Base-by-base conservation (phyloP, 2,888 invertebrate genomes). In the Dicyrtomina minuta region DNA sequence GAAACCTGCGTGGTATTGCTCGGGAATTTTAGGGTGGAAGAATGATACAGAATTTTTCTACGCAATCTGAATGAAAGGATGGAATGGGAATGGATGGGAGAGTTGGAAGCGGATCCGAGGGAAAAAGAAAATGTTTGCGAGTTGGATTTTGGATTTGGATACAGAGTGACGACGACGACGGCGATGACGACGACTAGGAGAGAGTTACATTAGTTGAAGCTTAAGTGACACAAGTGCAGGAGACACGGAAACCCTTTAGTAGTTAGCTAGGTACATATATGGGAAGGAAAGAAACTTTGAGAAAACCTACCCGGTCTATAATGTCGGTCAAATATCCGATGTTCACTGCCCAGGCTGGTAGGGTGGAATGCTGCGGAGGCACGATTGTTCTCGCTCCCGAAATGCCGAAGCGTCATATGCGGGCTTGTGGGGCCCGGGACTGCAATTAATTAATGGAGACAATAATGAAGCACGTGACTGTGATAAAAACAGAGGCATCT, bases 391-490 rank as follows among this genome's bases (percentile, higher is more conserved):
- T 72, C 70, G 17, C 53, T 64, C 15, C 66, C 65, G 49, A 70
- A 72, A 70, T 72, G 72, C 58, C 70, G 56, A 53, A 69, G 66
- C 53, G 62, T 61, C 69, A 72, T 49, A n/a, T n/a, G n/a, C 62
- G 72, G 72, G 43, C 70, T 70, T 39, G 72, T 22, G 15, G 72
- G 72, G 44, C 72, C 70, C 58, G 72, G 70, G 27, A 69, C 72
- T 72, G 67, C 33, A 66, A 64, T 61, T 62, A 70, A 70, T 66
- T 66, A 61, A 60, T 58, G n/a, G 26, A 60, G 51, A 64, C 51
- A 64, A 64, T 64, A 51, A 64, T 64, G 26, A 68, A 64, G 64
- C 53, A 64, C 64, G 53, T 64, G 64, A 64, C 41, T 41, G 49
- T 2, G n/a, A 64, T 46, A 64, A 24, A 55, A 17, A 20, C 26